Base-by-base conservation (phyloP, 2,113 vertebrate species). In the Phyllostomus hastatus region DNA sequence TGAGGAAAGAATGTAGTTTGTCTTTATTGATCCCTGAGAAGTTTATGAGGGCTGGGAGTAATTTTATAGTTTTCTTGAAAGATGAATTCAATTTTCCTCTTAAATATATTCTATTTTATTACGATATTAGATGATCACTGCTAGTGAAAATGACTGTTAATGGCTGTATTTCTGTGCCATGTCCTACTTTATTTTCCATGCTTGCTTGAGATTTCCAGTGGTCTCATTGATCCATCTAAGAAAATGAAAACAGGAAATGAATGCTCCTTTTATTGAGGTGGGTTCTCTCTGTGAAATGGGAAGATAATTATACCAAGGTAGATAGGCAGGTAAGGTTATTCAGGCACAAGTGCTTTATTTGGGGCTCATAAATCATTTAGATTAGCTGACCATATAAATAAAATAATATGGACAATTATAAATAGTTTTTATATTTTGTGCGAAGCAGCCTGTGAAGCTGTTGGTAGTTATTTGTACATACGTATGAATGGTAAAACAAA, bases 91-190 rank as follows among this genome's bases (percentile, higher is more conserved):
- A 81, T 95, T 92, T 97, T 14, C 11, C 1, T 73, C 33, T 86
- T 92, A 95, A 54, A 75, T 92, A 91, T 95, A 83, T 84, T 85
- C 87, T 88, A 6, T 90, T 97, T 97, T 93, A 94, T 94, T 90
- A 73, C 79, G 28, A 87, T 54, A 69, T 78, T 90, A 95, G 38
- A 90, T 90, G 95, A 92, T 69, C 67, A 50, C 46, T 92, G 10
- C 52, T 93, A 81, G 31, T 66, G 33, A 80, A 94, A 95, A 88
- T 95, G 22, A 82, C 35, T 86, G 87, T 57, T 94, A 88, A 76
- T 94, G 70, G 20, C 10, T 43, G 57, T 54, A 59, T 72, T 48
- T 92, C 46, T 90, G 22, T 84, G 31, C 28, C 10, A 38, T 16
- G 54, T 38, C 19, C 67, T 61, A 8, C 41, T 95, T 94, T 93